A percentile compares a stretch with the other conserved stretches of the same genome.
Conservation (phyloP, 2,113 vertebrate species). For the Nycticorax nycticorax region DNA sequence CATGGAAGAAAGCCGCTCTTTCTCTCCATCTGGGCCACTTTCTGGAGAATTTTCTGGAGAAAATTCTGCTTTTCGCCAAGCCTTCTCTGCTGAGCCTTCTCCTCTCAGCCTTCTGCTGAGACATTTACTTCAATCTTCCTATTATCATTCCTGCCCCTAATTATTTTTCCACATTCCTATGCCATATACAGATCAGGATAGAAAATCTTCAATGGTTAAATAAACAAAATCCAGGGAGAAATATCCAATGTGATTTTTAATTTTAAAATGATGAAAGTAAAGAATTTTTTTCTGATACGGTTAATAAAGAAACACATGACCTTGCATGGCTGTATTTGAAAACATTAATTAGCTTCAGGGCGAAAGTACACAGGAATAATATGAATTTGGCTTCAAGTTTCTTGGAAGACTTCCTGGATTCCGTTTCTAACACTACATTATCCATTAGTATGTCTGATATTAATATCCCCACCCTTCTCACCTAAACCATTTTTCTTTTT, state of each 20-base stretch:
- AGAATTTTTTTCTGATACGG: fast-evolving
- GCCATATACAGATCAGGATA: neutral
- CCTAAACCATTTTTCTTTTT: neutral
- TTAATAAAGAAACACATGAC: neutral
- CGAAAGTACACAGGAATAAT: neutral
- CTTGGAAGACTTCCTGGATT: neutral
- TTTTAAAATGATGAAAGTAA: neutral
- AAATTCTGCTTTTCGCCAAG: neutral
- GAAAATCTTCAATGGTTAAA: neutral
- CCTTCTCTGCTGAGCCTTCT: neutral
- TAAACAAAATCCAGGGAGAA: neutral
- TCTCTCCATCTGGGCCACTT: neutral
- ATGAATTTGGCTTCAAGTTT: neutral
- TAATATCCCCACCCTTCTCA: neutral
- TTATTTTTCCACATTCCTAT: neutral
- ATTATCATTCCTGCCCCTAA: neutral
- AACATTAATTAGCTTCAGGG: neutral
- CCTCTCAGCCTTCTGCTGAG: neutral
- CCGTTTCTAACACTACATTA: neutral
- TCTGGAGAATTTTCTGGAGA: neutral
- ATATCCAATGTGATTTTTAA: neutral
- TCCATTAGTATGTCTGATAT: neutral
- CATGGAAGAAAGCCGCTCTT: neutral
- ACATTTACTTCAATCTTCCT: neutral
- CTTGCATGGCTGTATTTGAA: neutral